Percentiles rank a stretch among this genome's conserved stretches.
These are phyloP conservation scores for Alectura lathami DNA, from an alignment of 2,113 vertebrate genomes.

Conservation along the genomic window DNA sequence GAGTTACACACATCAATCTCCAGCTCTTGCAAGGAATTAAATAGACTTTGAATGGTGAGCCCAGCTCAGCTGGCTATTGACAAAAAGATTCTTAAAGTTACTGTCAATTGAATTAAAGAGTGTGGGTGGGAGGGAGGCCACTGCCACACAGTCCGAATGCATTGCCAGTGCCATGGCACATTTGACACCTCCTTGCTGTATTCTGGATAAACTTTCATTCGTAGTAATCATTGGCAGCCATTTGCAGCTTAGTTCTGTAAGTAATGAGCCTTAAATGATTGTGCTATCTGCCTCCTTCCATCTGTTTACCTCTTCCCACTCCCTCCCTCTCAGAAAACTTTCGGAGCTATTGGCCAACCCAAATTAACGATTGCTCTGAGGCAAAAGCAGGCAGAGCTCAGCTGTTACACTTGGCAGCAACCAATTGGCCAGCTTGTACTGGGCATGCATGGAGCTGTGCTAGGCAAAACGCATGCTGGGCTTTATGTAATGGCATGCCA, in stretches of 20 bases:
- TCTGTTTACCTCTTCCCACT: background rate
- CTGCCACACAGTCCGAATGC: background rate
- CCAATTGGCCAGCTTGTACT: background rate
- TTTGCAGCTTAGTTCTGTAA: background rate
- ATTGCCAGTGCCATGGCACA: background rate
- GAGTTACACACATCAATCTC: background rate
- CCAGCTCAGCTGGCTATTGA: background rate
- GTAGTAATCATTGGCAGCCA: background rate
- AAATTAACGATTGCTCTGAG: background rate
- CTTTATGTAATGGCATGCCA: background rate
- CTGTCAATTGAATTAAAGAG: background rate
- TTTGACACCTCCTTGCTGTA: background rate
- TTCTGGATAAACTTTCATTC: background rate
- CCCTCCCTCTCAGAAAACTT: background rate
- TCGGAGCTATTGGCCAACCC: background rate
- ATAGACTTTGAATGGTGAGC: background rate
- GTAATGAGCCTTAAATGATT: background rate
- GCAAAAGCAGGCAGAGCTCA: background rate
- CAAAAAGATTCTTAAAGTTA: background rate
- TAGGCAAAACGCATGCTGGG: accelerated
- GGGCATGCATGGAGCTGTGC: background rate
- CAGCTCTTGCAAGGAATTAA: background rate
- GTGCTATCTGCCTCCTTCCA: background rate
- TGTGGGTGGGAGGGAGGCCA: background rate
- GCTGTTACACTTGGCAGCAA: background rate